phyloP scores from a whole-genome alignment of 1,140 invertebrate genomes.

The Metaphire vulgaris region DNA sequence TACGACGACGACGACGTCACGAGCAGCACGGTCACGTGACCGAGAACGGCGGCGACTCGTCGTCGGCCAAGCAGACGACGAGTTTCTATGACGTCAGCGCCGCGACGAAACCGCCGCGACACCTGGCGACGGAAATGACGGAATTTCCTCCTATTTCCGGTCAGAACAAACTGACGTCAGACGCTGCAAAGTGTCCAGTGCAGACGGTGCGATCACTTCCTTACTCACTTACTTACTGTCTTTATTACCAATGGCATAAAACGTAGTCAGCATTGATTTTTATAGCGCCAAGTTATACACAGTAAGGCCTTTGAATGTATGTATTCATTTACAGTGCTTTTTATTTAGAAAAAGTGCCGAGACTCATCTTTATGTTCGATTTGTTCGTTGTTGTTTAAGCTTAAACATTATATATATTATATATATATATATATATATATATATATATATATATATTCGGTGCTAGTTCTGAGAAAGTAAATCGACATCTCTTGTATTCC shows the following conservation, averaged over 20 bases:
- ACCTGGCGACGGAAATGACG: conserved; percentile 13
- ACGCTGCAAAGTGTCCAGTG: background rate
- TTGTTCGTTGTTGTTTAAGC: no score
- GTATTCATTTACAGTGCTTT: no score
- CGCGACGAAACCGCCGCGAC: conserved; percentile 6
- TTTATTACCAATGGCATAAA: background rate
- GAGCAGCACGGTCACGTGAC: background rate
- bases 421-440: no score
- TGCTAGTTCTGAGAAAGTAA: no score
- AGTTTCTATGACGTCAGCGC: background rate
- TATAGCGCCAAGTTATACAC: no score
- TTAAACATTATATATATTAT: no score
- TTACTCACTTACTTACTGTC: conserved; percentile 1
- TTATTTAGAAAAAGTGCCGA: no score
- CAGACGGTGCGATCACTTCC: conserved; percentile 3
- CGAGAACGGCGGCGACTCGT: conserved; percentile 3
- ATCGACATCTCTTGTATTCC: no score
- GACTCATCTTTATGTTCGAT: no score
- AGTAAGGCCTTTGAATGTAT: no score
- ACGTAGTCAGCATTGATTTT: no score
- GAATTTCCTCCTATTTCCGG: conserved; percentile 1
- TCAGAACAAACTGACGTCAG: background rate
- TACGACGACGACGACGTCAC: background rate
- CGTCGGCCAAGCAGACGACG: conserved; percentile 3
- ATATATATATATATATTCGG: no score